Evolutionary conservation across 1,140 invertebrate species (phyloP).

Genomic region (Plectrocnemia conspersa): DNA sequence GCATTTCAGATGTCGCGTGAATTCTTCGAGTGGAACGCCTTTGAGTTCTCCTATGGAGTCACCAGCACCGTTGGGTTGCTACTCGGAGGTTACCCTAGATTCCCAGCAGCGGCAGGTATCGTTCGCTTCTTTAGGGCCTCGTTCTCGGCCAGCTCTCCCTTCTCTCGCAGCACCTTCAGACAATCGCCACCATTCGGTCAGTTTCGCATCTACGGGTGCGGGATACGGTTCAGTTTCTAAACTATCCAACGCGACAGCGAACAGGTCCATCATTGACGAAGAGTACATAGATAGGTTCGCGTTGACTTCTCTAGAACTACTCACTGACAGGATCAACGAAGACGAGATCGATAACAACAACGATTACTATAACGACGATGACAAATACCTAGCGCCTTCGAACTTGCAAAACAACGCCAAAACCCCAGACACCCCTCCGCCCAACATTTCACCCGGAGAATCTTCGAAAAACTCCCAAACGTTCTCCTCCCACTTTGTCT

Average conservation of each 20-base stretch:
- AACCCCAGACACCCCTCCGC: conserved; percentile 57
- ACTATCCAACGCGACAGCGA: conserved; percentile 34
- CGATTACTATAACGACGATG: conserved; percentile 27
- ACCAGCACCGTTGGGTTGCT: conserved; percentile 58
- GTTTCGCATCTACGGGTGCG: conserved; percentile 44
- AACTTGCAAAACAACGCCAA: conserved; percentile 39
- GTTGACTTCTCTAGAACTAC: conserved; percentile 21
- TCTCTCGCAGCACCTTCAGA: conserved; percentile 32
- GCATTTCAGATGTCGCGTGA: conserved; percentile 60
- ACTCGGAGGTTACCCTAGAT: conserved; percentile 58
- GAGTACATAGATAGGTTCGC: conserved; percentile 38
- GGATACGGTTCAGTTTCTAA: conserved; percentile 40
- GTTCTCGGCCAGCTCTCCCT: conserved; percentile 41
- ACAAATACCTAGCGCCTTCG: conserved; percentile 23
- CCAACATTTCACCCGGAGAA: conserved; percentile 55
- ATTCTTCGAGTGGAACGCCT: conserved; percentile 58
- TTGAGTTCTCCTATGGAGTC: conserved; percentile 69
- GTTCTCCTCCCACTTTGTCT: conserved; percentile 56
- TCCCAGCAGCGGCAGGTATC: conserved; percentile 56
- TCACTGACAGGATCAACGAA: conserved; percentile 22
- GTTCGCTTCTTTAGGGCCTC: conserved; percentile 45
- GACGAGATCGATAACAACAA: conserved; percentile 15
- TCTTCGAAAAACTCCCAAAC: conserved; percentile 46
- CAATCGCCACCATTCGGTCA: conserved; percentile 46
- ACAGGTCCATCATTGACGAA: conserved; percentile 44